phyloP scores from a whole-genome alignment of 2,113 vertebrate genomes.

The Anguilla rostrata region DNA sequence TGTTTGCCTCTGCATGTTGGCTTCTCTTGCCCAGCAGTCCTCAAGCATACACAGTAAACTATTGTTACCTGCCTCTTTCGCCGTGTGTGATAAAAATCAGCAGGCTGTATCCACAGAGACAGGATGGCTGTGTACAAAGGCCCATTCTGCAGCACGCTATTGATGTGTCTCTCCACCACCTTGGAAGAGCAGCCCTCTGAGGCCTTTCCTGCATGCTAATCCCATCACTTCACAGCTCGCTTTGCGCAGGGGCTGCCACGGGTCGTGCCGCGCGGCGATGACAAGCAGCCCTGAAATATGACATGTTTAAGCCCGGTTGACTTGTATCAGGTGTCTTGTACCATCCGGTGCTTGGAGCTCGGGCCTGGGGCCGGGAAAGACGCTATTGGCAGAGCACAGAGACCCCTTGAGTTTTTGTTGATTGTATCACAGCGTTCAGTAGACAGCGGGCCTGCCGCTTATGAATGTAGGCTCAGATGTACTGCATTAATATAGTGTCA shows the following conservation, averaged over 20 bases:
- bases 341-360: neutral
- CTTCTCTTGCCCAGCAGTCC: neutral
- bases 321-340: slow-evolving; percentile 9
- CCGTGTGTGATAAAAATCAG: neutral
- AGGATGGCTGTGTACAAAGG: neutral
- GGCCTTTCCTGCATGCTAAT: neutral
- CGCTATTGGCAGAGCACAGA: neutral
- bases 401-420: neutral
- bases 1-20: neutral
- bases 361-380: neutral
- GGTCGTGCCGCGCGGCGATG: neutral
- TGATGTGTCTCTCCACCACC: slow-evolving; percentile 8
- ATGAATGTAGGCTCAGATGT: neutral
- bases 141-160: neutral
- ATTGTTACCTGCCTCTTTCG: neutral
- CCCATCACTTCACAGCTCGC: slow-evolving; percentile 13
- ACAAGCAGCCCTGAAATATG: slow-evolving; percentile 1
- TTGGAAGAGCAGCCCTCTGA: neutral
- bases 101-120: neutral
- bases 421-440: neutral
- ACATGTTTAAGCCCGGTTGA: slow-evolving; percentile 11
- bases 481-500: neutral
- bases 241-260: neutral
- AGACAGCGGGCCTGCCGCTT: neutral
- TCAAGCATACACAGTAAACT: neutral